Evolutionary conservation across 2,797 vertebrate genomes (phyloP), one percentile per base, ranked within the genome.

Genomic region (Alfaro cultratus): DNA sequence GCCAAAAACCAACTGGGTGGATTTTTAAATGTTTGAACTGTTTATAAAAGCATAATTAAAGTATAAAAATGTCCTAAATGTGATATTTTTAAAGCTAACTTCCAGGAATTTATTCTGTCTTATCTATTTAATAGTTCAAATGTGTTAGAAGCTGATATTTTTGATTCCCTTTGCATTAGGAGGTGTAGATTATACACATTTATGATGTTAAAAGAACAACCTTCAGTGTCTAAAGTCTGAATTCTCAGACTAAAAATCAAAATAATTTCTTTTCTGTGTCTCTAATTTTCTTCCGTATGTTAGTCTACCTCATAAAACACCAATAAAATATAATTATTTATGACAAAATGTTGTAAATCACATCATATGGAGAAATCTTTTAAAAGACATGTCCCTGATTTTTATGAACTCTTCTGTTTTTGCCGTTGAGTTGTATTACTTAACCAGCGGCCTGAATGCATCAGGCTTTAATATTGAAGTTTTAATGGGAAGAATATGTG

Each of bases 391-490:
- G 7, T 1, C 75, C 76, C 39, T 18, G 47, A 47, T 46, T 88
- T 91, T 87, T 85, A 83, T 68, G n/a, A 72, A 85, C 85, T 79
- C 76, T 73, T 29, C 81, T 75, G 76, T 81, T 80, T 86, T 85
- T 36, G 36, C 74, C 8, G 53, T 79, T 53, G 82, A 81, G 49
- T 53, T 75, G 73, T 83, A 74, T 85, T 81, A 75, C 76, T 87
- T 79, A 26, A 88, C 64, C 85, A 49, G 73, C 62, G 68, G 75
- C 81, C 78, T 34, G 85, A 76, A 86, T 75, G 47, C 90, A 82
- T 60, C 78, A 77, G 83, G 87, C 87, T 89, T 90, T 87, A 87
- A 92, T 91, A 91, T 87, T 57, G 78, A 31, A 57, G 73, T 88
- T 93, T 92, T 93, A 90, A 85, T 68, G 75, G 84, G 82, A 89